Evolutionary conservation across 2,888 invertebrate species (phyloP).

Genomic region (Idaea aversata): DNA sequence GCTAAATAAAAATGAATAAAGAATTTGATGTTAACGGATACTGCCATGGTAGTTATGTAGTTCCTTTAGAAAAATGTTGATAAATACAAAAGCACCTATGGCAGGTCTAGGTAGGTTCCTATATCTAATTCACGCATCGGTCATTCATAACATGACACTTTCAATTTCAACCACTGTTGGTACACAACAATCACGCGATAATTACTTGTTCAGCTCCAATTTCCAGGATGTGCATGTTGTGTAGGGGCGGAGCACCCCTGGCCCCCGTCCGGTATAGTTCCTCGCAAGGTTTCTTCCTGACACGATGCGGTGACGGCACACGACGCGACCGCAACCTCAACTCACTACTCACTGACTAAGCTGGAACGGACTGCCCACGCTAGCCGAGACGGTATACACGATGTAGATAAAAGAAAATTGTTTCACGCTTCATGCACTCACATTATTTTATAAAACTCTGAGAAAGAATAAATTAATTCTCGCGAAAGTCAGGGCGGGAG

Average conservation of each 20-base stretch:
- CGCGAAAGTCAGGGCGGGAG: conserved; percentile 70
- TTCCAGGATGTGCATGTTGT: conserved; percentile 75
- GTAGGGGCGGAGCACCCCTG: conserved; percentile 42
- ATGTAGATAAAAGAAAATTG: conserved; percentile 73
- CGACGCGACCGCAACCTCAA: conserved; percentile 55
- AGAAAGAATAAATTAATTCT: conserved; percentile 69
- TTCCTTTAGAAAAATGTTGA: too few relatives aligned
- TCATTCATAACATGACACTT: conserved; percentile 38
- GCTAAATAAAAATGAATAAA: too few relatives aligned
- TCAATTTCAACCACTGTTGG: conserved; percentile 39
- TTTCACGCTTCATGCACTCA: conserved; percentile 75
- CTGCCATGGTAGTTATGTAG: too few relatives aligned
- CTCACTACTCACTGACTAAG: conserved; percentile 62
- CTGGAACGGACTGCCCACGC: conserved; percentile 31
- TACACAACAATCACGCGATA: conserved; percentile 36
- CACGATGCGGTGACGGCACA: conserved; percentile 16
- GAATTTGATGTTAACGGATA: too few relatives aligned
- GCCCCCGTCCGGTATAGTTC: conserved; percentile 33
- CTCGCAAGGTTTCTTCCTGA: conserved; percentile 2
- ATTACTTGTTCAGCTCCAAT: conserved; percentile 77
- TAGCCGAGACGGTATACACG: conserved; percentile 44
- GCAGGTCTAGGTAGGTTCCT: neutral
- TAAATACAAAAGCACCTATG: too few relatives aligned
- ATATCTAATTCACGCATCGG: conserved; percentile 12
- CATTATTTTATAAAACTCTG: conserved; percentile 70